Evolutionary conservation across 2,113 vertebrate genomes (phyloP).

Genomic region (Cephalopholis sonnerati): DNA sequence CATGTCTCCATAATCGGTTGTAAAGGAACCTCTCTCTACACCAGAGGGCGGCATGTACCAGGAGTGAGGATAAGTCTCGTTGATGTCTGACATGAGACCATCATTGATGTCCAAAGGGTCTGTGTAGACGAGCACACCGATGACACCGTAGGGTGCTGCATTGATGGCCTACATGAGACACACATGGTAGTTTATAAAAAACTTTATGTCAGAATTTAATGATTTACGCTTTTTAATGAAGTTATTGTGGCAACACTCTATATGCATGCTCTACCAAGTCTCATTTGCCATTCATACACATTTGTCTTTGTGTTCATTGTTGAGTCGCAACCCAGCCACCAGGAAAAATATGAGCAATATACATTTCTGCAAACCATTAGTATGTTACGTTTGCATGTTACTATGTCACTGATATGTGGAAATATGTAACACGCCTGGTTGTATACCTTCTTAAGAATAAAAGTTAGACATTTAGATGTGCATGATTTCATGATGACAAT

Average conservation of each 20-base stretch:
- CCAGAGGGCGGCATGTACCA: slow-evolving; percentile 91
- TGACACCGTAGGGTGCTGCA: slow-evolving; percentile 85
- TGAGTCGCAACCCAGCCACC: background rate
- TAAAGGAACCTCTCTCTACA: slow-evolving; percentile 89
- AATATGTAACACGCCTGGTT: too few species aligned
- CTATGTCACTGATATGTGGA: too few species aligned
- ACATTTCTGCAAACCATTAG: too few species aligned
- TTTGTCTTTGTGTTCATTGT: background rate
- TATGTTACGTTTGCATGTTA: too few species aligned
- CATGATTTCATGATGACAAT: background rate
- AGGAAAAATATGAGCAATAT: too few species aligned
- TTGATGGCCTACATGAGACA: slow-evolving; percentile 87
- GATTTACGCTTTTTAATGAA: background rate
- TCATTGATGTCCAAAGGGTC: slow-evolving; percentile 92
- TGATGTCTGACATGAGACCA: slow-evolving; percentile 76
- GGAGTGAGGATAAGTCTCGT: slow-evolving; percentile 89
- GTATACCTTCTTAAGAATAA: background rate
- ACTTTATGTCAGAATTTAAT: background rate
- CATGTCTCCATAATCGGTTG: slow-evolving; percentile 84
- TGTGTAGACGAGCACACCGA: slow-evolving; percentile 91
- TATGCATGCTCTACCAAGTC: too few species aligned
- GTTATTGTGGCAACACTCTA: background rate
- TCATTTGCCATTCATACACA: background rate
- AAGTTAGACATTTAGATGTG: background rate
- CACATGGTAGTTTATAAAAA: background rate